Conservation (phyloP, 2,113 vertebrate species). For the Aramus guarauna region DNA sequence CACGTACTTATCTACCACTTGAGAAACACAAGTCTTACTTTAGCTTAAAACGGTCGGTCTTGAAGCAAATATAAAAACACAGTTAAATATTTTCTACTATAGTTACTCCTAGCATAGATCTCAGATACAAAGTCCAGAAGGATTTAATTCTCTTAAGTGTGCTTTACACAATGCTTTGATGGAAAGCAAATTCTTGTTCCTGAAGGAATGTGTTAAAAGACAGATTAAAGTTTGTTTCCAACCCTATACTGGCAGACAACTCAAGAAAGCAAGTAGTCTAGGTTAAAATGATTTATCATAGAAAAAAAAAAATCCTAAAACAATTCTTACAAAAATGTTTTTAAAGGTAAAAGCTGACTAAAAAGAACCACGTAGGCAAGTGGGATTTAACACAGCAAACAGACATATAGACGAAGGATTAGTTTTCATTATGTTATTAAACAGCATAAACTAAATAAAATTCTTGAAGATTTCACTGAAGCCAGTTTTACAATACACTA, state of each 20-base stretch:
- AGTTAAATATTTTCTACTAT: neutral
- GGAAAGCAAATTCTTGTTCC: constrained; percentile 50
- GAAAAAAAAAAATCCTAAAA: neutral
- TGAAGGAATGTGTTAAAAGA: constrained; percentile 60
- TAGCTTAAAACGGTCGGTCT: neutral
- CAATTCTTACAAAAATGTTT: neutral
- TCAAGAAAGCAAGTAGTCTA: constrained; percentile 50
- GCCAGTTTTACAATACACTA: constrained; percentile 57
- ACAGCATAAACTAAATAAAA: constrained; percentile 49
- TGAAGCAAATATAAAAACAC: constrained; percentile 6
- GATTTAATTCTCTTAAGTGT: constrained; percentile 48
- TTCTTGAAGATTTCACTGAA: constrained; percentile 35
- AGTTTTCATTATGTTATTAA: constrained; percentile 59
- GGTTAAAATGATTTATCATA: constrained; percentile 39
- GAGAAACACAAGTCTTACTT: neutral
- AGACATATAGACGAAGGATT: neutral
- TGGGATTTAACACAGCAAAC: constrained; percentile 13
- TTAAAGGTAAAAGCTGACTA: constrained; percentile 46
- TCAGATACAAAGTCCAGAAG: constrained; percentile 8
- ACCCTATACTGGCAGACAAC: constrained; percentile 15
- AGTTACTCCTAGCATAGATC: neutral
- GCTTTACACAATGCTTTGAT: constrained; percentile 37
- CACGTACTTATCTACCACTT: neutral
- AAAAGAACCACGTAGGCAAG: neutral
- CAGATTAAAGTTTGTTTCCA: constrained; percentile 57